These are phyloP conservation scores for Pseudomyrmex dendroicus DNA, from an alignment of 1,140 invertebrate genomes.

Conservation along the genomic window DNA sequence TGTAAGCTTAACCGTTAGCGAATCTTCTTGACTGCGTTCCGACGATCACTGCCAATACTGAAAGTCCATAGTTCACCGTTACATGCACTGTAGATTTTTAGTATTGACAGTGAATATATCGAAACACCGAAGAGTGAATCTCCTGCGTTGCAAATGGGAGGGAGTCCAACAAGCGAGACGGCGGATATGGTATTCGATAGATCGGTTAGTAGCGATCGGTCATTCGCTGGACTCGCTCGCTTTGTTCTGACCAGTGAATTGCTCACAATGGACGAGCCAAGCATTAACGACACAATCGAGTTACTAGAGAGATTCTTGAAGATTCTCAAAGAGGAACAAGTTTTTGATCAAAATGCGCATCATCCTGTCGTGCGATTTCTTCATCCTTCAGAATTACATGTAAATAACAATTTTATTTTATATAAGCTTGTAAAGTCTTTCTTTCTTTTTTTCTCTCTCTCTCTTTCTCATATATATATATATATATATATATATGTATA, in stretches of 20 bases:
- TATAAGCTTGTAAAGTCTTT: no score
- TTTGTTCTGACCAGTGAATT: not conserved
- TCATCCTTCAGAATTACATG: constrained; percentile 81
- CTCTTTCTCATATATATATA: no score
- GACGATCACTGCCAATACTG: no score
- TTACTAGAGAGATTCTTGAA: constrained; percentile 74
- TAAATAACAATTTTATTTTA: constrained; percentile 56
- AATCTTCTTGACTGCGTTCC: no score
- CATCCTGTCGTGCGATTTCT: constrained; percentile 80
- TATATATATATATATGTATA: no score
- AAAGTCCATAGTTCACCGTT: no score
- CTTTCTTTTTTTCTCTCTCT: no score
- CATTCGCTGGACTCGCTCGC: not conserved
- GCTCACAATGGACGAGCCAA: constrained; percentile 14
- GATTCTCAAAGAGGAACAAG: constrained; percentile 76
- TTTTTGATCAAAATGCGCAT: constrained; percentile 72
- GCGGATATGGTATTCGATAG: not conserved
- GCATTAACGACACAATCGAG: not conserved
- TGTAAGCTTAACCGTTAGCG: no score
- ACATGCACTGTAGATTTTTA: no score
- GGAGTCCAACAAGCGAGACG: not conserved
- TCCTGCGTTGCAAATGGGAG: not conserved
- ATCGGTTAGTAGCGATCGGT: not conserved
- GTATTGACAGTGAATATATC: no score
- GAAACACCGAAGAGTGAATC: no score